Evolutionary conservation across 2,888 invertebrate genomes (phyloP), one percentile per base, ranked within the genome.

Genomic region (Tethea ocularis): DNA sequence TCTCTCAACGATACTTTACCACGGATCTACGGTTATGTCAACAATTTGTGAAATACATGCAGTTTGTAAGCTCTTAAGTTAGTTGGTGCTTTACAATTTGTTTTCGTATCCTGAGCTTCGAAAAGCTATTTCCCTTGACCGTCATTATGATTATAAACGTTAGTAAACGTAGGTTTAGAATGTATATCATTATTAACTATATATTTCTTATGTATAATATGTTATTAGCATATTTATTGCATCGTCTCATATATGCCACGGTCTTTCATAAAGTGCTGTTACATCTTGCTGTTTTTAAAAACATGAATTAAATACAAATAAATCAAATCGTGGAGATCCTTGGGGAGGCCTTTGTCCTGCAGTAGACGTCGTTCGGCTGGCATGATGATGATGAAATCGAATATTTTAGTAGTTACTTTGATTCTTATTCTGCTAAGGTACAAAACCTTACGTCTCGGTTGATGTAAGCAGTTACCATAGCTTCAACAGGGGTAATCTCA

Each of bases 111-210:
- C 3, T 10, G 41, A 41, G 20, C 20, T 46, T 46, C 20, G 20
- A n/a, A 20, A n/a, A 46, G 46, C 46, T 17, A 46, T 46, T 46
- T 46, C 20, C 46, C 46, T 46, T 46, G 46, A 46, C 46, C 46
- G 46, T 20, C 20, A 46, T 46, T 46, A 20, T 20, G 20, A 41
- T 46, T 46, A n/a, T 46, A 8, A n/a, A n/a, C 38, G n/a, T 38
- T 38, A 1, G 7, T 46, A 8, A 20, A 46, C 41, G 46, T 46
- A 20, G 10, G 10, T 46, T 20, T 17, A 46, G 20, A 46, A 20
- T 46, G 10, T 20, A 46, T 17, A 15, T 38, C 38, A 38, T 38
- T 38, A 38, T 38, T 38, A n/a, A 38, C n/a, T 36, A 36, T 36
- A 36, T 15, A 15, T 29, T 26, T 26, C 3, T 33, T 15, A 13